phyloP scores from a whole-genome alignment of 2,113 vertebrate genomes.

The Periophthalmodon schlosseri region DNA sequence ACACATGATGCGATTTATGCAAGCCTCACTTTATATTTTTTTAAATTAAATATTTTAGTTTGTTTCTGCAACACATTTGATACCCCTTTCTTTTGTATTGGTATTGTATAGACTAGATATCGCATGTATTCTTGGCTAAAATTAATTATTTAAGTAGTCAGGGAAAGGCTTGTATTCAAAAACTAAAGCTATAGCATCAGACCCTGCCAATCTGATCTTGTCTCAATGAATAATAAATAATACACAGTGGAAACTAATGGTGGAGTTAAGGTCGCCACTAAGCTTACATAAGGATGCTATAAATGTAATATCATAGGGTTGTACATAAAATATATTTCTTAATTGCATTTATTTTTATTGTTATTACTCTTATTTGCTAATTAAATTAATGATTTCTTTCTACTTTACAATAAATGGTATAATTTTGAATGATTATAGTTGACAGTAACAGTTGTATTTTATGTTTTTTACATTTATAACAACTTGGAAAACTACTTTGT shows the following conservation, averaged over 20 bases:
- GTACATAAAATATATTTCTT: neutral
- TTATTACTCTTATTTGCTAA: too few species aligned
- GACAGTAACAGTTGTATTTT: neutral
- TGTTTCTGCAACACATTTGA: neutral
- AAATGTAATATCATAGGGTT: neutral
- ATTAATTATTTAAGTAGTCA: conserved; percentile 2
- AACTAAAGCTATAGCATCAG: neutral
- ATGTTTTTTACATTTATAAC: neutral
- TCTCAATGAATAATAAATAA: conserved; percentile 12
- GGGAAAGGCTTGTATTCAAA: neutral
- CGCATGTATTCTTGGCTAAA: neutral
- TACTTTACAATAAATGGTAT: neutral
- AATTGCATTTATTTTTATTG: neutral
- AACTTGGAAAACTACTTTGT: neutral
- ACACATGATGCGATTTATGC: too few species aligned
- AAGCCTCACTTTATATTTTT: neutral
- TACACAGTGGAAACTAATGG: conserved; percentile 3
- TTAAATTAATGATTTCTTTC: neutral
- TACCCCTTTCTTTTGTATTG: neutral
- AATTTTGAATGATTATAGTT: neutral
- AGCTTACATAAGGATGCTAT: conserved; percentile 1
- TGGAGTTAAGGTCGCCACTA: neutral
- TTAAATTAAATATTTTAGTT: neutral
- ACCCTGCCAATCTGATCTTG: neutral
- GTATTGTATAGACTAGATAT: neutral